These are phyloP conservation scores for Trichechus manatus DNA, from an alignment of 2,113 vertebrate genomes.

Conservation along the genomic window DNA sequence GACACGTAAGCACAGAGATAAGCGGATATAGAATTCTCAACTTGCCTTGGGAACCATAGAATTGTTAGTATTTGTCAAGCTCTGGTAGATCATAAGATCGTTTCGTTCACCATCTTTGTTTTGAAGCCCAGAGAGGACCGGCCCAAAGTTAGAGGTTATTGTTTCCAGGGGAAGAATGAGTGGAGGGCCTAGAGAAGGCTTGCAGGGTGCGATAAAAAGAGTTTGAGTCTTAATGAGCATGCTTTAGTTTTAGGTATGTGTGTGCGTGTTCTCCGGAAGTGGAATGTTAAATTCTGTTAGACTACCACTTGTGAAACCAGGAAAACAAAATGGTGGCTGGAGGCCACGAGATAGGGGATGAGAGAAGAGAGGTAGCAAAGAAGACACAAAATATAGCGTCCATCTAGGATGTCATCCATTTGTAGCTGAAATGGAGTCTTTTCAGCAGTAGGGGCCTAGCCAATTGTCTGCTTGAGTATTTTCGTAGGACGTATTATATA, in stretches of 20 bases:
- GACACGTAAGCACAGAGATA: no score
- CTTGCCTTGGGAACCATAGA: background rate
- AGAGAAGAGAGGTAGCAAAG: background rate
- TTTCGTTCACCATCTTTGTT: background rate
- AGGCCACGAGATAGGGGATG: rapidly evolving
- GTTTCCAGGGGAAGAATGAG: background rate
- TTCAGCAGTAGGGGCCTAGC: background rate
- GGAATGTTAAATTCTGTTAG: background rate
- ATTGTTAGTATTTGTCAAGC: background rate
- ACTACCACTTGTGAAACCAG: background rate
- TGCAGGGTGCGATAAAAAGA: background rate
- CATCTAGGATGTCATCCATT: background rate
- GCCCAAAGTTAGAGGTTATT: background rate
- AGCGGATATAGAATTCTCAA: background rate
- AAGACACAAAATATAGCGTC: background rate
- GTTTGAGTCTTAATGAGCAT: background rate
- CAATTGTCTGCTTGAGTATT: background rate
- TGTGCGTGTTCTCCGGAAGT: background rate
- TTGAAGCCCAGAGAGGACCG: background rate
- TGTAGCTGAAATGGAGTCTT: background rate
- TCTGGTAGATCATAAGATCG: background rate
- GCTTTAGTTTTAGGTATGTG: background rate
- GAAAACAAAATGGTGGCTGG: background rate
- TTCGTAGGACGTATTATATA: background rate
- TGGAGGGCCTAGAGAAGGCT: rapidly evolving